Base-by-base conservation (phyloP, 2,797 vertebrate species). In the Brachymystax lenok region DNA sequence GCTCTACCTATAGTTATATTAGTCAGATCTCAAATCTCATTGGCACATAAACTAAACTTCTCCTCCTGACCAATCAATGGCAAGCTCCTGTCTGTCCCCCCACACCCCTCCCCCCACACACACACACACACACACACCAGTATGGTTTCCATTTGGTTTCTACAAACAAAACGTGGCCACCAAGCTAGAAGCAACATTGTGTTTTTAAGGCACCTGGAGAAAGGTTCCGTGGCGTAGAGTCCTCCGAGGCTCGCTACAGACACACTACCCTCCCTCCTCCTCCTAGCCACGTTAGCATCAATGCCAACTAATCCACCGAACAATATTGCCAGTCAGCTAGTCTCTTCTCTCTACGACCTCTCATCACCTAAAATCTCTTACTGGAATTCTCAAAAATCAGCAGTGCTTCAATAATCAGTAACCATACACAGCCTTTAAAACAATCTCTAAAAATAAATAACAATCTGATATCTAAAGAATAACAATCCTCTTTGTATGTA, bases 381-480 rank as follows among this genome's bases (percentile, higher is more conserved):
- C 24, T n/a, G 82, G 70, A 71, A 82, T 84, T 78, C 67, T 85
- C 78, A n/a, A 76, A 51, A 74, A 74, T 75, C 54, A 27, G 77
- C 56, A 75, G 40, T 46, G 40, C 10, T 46, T 46, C 40, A 46
- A 46, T 46, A 46, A 12, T 13, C 40, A 46, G 81, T 78, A 59
- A 72, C 82, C 76, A 46, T 10, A 46, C 40, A 46, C 86, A 89
- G 88, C 76, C 76, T 85, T 87, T 81, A 89, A 89, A 91, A 85
- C 33, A 5, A 82, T 79, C 69, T 88, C 85, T 86, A 88, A 94
- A 93, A 94, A 93, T 93, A 94, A 93, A 92, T 88, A 93, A 78
- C 71, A 82, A 88, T 90, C 80, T 92, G 84, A 79, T 86, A 85
- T 83, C 82, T 90, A 40, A 40, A 40, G 84, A 83, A 79, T 73